These are phyloP conservation scores for Saccostrea echinata DNA, from an alignment of 1,140 invertebrate species.

Conservation along the genomic window DNA sequence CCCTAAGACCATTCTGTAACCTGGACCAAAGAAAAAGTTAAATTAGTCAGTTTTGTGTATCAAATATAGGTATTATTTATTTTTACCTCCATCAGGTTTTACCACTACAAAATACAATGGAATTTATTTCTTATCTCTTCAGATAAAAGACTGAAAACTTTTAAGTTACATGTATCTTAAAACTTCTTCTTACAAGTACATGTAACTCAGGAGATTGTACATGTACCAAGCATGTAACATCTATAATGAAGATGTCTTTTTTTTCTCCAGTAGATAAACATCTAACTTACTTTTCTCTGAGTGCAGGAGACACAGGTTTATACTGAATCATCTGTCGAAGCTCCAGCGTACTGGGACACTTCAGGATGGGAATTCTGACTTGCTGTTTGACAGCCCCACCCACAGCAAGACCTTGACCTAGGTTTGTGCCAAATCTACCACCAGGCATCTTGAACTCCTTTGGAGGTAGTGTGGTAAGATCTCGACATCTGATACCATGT, in stretches of 20 bases:
- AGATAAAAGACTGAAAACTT: too few species aligned
- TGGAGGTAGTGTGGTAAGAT: conserved; percentile 76
- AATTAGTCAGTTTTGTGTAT: too few species aligned
- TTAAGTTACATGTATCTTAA: too few species aligned
- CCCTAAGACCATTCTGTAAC: conserved; percentile 67
- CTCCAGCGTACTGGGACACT: conserved; percentile 75
- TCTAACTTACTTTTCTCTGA: conserved; percentile 71
- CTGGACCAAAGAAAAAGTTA: conserved; percentile 56
- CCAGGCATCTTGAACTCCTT: conserved; percentile 75
- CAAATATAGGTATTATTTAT: too few species aligned
- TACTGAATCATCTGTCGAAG: conserved; percentile 78
- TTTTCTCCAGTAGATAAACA: background rate
- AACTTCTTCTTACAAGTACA: too few species aligned
- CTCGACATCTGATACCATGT: conserved; percentile 74
- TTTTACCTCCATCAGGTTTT: too few species aligned
- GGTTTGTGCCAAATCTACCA: conserved; percentile 75
- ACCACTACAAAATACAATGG: too few species aligned
- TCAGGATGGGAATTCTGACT: conserved; percentile 67
- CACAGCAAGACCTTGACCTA: conserved; percentile 75
- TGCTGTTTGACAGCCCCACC: conserved; percentile 66
- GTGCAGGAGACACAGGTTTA: conserved; percentile 70
- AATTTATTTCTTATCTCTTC: too few species aligned
- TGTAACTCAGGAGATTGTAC: too few species aligned
- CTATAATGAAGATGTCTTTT: too few species aligned
- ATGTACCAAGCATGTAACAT: too few species aligned